Evolutionary conservation across 2,888 invertebrate genomes (phyloP).

Genomic region (Ptychoptera albimana): DNA sequence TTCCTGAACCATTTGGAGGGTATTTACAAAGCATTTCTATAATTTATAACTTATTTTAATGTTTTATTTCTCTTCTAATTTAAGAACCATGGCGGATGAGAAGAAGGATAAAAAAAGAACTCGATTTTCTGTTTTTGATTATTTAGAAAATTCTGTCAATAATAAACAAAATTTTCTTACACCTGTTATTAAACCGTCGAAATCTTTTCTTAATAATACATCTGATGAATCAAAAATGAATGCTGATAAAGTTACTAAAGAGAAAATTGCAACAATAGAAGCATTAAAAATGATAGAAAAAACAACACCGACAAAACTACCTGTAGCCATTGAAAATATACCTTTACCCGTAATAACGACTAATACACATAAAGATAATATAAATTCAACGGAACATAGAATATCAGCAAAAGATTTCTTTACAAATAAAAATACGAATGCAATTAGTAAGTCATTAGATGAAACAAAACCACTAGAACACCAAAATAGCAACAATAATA

Average conservation of each 20-base stretch:
- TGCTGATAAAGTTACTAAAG: not conserved
- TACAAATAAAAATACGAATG: not conserved
- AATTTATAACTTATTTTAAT: not conserved
- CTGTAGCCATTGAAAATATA: not conserved
- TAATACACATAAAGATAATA: too few species aligned
- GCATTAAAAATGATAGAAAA: too few species aligned
- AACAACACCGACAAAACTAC: constrained; percentile 1
- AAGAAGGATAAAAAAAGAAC: constrained; percentile 41
- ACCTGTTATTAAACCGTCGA: constrained; percentile 26
- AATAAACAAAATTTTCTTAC: constrained; percentile 36
- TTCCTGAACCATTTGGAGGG: constrained; percentile 69
- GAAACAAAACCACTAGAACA: not conserved
- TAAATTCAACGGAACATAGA: not conserved
- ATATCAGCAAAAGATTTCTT: constrained; percentile 9
- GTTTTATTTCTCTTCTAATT: constrained; percentile 3
- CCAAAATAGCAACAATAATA: too few species aligned
- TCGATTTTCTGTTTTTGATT: constrained; percentile 61
- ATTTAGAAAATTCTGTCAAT: constrained; percentile 44
- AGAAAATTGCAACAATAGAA: too few species aligned
- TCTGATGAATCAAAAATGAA: not conserved
- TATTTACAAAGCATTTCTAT: constrained; percentile 18
- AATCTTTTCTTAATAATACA: constrained; percentile 12
- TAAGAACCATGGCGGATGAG: constrained; percentile 16
- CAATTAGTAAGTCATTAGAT: not conserved
- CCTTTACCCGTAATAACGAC: not conserved